Conservation (phyloP, 2,113 vertebrate species). For the Nerophis ophidion region DNA sequence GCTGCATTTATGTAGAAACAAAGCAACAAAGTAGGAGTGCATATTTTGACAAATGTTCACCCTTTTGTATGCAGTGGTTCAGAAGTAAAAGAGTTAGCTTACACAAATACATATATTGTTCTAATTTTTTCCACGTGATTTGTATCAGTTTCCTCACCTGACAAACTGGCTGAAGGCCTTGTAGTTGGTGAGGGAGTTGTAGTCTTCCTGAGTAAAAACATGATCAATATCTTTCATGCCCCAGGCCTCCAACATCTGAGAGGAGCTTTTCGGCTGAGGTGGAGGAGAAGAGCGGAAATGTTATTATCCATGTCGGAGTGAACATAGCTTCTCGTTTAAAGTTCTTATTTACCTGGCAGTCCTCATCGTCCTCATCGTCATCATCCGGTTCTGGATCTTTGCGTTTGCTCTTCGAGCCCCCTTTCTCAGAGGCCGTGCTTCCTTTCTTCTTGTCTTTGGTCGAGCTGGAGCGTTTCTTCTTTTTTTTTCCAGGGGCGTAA, state of each 20-base stretch:
- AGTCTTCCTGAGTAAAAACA: conserved; percentile 93
- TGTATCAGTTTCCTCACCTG: conserved; percentile 68
- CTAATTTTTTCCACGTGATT: not conserved
- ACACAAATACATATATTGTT: not conserved
- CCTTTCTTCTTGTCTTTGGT: conserved; percentile 89
- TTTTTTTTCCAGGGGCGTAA: conserved; percentile 94
- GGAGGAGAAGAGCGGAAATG: conserved; percentile 3
- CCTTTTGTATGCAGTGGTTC: no score
- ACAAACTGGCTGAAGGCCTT: conserved; percentile 99
- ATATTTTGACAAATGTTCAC: no score
- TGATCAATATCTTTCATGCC: conserved; percentile 99
- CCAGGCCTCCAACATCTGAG: conserved; percentile 91
- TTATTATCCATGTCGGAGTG: not conserved
- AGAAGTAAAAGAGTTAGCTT: no score
- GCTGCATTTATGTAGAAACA: no score
- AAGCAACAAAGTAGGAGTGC: no score
- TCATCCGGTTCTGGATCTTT: conserved; percentile 83
- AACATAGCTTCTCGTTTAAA: not conserved
- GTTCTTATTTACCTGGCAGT: conserved; percentile 80
- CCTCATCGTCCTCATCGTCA: conserved; percentile 86
- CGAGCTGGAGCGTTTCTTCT: conserved; percentile 87
- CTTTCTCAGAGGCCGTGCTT: conserved; percentile 74
- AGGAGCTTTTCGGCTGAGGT: conserved; percentile 87
- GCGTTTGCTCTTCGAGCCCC: conserved; percentile 79
- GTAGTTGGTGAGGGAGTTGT: conserved; percentile 94